Evolutionary conservation across 2,113 vertebrate species (phyloP).

Genomic region (Barnardius zonarius): DNA sequence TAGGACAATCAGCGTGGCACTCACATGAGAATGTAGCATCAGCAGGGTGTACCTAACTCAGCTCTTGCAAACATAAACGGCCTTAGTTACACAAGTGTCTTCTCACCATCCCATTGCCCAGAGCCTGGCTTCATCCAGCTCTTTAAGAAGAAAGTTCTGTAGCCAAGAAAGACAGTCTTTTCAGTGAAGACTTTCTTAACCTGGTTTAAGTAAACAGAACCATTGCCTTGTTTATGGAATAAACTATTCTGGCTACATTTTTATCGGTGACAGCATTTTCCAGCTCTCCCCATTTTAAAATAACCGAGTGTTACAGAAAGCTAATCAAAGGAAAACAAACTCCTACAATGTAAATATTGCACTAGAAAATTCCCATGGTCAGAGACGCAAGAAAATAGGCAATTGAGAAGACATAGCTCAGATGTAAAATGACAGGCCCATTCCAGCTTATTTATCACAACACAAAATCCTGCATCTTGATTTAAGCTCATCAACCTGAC

Average conservation of each 20-base stretch:
- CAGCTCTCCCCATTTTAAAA: not conserved
- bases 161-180: not conserved
- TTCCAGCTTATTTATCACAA: not conserved
- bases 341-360: not conserved
- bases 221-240: not conserved
- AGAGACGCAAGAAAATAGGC: not conserved
- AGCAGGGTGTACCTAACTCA: not conserved
- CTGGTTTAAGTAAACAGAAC: not conserved
- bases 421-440: not conserved
- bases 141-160: not conserved
- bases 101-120: not conserved
- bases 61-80: not conserved
- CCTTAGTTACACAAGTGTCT: not conserved
- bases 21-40: not conserved
- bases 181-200: not conserved
- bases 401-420: not conserved
- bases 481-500: not conserved
- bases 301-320: not conserved
- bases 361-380: not conserved
- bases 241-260: not conserved
- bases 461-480: not conserved
- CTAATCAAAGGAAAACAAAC: slow-evolving; percentile 15
- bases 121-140: not conserved
- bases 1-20: not conserved
- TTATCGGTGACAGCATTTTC: not conserved